Conservation (phyloP, 1,140 invertebrate genomes). For the Rhagoletis zephyria region DNA sequence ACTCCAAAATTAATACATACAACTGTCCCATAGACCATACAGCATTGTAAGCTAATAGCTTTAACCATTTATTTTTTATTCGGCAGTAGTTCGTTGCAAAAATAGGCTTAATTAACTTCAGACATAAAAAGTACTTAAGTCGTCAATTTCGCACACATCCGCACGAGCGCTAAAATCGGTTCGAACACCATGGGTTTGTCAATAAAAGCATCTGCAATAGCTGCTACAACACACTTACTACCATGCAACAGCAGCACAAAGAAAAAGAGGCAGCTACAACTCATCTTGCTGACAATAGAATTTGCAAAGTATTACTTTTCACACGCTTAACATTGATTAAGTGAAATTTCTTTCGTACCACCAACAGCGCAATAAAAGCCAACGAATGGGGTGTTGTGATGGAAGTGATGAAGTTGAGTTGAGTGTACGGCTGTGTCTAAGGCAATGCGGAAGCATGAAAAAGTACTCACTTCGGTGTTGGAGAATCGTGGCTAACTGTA, state of each 20-base stretch:
- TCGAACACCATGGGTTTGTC: not conserved
- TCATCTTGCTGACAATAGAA: not conserved
- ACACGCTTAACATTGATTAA: not conserved
- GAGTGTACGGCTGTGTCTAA: not conserved
- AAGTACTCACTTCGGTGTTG: not conserved
- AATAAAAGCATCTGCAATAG: not conserved
- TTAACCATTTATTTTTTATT: too few species aligned
- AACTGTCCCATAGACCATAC: not conserved
- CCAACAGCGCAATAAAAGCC: not conserved
- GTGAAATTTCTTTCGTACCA: not conserved
- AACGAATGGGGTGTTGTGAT: not conserved
- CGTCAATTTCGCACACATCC: too few species aligned
- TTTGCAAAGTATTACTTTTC: constrained; percentile 8
- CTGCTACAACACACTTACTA: not conserved
- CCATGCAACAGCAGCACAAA: not conserved
- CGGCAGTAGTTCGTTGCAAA: too few species aligned
- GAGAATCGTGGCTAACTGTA: not conserved
- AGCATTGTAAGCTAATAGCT: too few species aligned
- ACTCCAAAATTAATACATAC: not conserved
- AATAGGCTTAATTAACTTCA: not conserved
- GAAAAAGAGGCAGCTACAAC: not conserved
- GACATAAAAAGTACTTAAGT: not conserved
- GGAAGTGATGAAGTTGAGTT: not conserved
- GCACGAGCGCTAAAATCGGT: not conserved
- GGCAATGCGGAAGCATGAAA: not conserved